phyloP scores from a whole-genome alignment of 2,888 invertebrate genomes.

The Hoplodrina ambigua region DNA sequence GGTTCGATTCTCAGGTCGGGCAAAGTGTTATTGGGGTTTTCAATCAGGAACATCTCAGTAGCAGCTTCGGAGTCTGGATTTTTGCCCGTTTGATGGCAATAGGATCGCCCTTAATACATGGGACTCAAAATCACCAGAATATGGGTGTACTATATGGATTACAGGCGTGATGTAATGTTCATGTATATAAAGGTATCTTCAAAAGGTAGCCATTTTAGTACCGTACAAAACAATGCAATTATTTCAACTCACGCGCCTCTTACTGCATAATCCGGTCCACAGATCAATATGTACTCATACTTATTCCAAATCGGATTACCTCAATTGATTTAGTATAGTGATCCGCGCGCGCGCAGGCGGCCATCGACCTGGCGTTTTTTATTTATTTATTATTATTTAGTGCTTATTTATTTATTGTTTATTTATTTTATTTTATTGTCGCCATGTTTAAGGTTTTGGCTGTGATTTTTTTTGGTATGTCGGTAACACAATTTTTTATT shows the following conservation, averaged over 20 bases:
- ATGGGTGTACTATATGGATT: too few species aligned
- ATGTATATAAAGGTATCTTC: too few species aligned
- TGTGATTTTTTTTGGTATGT: conserved; percentile 74
- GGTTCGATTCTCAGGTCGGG: too few species aligned
- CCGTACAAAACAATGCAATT: too few species aligned
- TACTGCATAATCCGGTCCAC: conserved; percentile 64
- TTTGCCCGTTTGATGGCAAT: too few species aligned
- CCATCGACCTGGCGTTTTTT: conserved; percentile 67
- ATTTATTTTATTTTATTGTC: conserved; percentile 52
- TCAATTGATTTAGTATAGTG: conserved; percentile 72
- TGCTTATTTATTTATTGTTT: conserved; percentile 54
- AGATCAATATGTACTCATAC: conserved; percentile 76
- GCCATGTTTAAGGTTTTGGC: conserved; percentile 76
- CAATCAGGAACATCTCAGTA: neutral
- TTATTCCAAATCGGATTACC: conserved; percentile 78
- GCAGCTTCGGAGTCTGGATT: too few species aligned
- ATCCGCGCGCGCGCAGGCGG: conserved; percentile 70
- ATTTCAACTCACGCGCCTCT: neutral
- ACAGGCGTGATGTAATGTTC: too few species aligned
- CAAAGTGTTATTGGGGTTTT: neutral
- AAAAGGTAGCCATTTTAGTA: too few species aligned
- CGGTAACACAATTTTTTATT: neutral
- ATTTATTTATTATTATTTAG: conserved; percentile 59
- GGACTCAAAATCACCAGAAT: too few species aligned
- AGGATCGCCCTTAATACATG: too few species aligned